A percentile compares a stretch with the other conserved stretches of the same genome.
Conservation (phyloP, 2,113 vertebrate species). For the Fulica atra region DNA sequence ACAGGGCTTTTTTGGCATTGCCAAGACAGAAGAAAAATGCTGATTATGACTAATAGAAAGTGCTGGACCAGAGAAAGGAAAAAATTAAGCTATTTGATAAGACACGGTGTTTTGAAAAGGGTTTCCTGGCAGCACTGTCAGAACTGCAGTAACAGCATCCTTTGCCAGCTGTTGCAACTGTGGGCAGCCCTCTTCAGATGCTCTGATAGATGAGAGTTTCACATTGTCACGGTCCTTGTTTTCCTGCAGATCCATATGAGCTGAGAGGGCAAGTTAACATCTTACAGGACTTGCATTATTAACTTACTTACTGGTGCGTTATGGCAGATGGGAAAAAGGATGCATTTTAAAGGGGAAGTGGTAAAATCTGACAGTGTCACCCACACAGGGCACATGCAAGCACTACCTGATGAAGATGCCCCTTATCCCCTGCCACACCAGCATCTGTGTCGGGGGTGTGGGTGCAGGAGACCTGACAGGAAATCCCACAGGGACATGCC, state of each 20-base stretch:
- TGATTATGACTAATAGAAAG: not conserved
- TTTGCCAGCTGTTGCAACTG: not conserved
- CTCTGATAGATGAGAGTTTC: not conserved
- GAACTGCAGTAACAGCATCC: not conserved
- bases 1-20: not conserved
- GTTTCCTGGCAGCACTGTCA: not conserved
- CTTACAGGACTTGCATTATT: not conserved
- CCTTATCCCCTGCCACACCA: not conserved
- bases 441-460: not conserved
- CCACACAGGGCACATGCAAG: not conserved
- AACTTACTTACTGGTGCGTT: not conserved
- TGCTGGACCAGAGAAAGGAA: not conserved
- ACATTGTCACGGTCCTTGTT: not conserved
- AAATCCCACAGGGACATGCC: not conserved
- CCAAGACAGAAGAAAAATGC: not conserved
- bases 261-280: not conserved
- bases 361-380: not conserved
- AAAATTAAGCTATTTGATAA: not conserved
- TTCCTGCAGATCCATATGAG: not conserved
- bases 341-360: not conserved
- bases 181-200: not conserved
- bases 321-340: not conserved
- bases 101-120: not conserved
- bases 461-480: not conserved
- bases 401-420: fast-evolving